Evolutionary conservation across 2,113 vertebrate genomes (phyloP).

Genomic region (Platycercus adscitus): DNA sequence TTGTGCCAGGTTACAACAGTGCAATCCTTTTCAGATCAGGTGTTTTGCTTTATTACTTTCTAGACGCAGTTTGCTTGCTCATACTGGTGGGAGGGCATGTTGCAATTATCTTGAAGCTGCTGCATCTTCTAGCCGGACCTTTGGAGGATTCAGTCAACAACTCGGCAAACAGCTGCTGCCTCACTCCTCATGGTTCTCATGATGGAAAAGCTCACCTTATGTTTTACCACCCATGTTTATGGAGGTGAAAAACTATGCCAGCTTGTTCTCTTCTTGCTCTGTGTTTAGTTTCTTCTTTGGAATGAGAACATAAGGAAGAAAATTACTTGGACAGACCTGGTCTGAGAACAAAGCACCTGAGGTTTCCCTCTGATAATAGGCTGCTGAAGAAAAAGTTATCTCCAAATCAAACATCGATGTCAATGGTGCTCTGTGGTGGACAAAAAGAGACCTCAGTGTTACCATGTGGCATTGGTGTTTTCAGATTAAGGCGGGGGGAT

Average conservation of each 20-base stretch:
- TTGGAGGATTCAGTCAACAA: neutral
- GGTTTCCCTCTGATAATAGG: constrained; percentile 29
- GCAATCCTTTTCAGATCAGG: neutral
- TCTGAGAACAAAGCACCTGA: constrained; percentile 27
- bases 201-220: neutral
- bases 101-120: neutral
- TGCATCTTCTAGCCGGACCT: neutral
- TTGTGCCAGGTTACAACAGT: neutral
- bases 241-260: neutral
- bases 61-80: neutral
- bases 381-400: neutral
- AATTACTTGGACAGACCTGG: neutral
- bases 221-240: neutral
- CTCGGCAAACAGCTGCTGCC: neutral
- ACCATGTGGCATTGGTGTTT: constrained; percentile 63
- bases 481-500: constrained; percentile 84
- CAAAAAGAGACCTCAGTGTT: constrained; percentile 63
- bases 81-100: neutral
- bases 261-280: neutral
- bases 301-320: constrained; percentile 15
- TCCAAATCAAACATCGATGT: neutral
- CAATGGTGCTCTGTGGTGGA: neutral
- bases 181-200: neutral
- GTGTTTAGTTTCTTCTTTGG: neutral
- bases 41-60: neutral